Conservation (phyloP, 2,113 vertebrate genomes). For the Neodontobutis hainanensis region DNA sequence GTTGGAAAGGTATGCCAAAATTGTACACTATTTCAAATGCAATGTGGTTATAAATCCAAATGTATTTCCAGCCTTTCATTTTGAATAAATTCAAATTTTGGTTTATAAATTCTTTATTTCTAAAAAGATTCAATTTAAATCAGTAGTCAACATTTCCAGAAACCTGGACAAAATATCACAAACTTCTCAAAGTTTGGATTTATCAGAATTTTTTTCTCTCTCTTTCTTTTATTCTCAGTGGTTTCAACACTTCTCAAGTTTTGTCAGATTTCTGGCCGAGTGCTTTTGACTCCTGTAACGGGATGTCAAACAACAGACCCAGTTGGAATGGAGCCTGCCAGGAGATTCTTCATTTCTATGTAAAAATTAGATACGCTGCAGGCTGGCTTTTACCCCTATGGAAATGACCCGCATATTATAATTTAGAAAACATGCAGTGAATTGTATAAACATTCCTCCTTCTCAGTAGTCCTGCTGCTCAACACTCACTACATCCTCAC, state of each 20-base stretch:
- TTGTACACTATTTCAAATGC: too few relatives aligned
- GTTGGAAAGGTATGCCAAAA: too few relatives aligned
- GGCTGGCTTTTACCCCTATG: constrained; percentile 49
- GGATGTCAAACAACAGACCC: constrained; percentile 50
- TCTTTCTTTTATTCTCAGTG: not conserved
- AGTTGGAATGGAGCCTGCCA: constrained; percentile 52
- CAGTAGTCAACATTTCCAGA: not conserved
- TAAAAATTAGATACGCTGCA: constrained; percentile 64
- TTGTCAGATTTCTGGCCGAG: constrained; percentile 11
- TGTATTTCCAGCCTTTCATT: too few relatives aligned
- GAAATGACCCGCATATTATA: constrained; percentile 64
- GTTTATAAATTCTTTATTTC: too few relatives aligned
- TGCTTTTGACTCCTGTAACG: constrained; percentile 28
- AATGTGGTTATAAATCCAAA: too few relatives aligned
- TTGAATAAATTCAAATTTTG: too few relatives aligned
- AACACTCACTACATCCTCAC: constrained; percentile 29
- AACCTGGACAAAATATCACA: not conserved
- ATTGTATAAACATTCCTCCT: constrained; percentile 52
- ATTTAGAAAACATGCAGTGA: constrained; percentile 68
- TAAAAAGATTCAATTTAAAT: too few relatives aligned
- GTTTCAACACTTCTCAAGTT: constrained; percentile 2
- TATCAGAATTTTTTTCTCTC: not conserved
- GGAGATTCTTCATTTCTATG: constrained; percentile 59
- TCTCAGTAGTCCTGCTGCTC: constrained; percentile 50
- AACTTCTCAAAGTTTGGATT: not conserved